Evolutionary conservation across 2,888 invertebrate species (phyloP).

Genomic region (Rhopalosiphum nymphaeae): DNA sequence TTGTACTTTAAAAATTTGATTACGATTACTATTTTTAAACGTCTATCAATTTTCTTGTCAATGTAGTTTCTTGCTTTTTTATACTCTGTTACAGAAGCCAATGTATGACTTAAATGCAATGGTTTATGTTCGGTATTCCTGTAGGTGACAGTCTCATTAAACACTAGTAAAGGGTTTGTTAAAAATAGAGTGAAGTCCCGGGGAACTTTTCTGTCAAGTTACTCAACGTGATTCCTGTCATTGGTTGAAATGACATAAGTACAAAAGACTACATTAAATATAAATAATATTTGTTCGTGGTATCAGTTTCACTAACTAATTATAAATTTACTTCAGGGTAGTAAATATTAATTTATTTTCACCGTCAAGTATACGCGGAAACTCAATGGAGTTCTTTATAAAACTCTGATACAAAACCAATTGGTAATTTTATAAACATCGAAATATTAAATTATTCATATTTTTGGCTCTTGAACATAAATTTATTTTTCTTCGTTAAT

Average conservation of each 20-base stretch:
- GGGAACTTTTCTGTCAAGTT: constrained; percentile 34
- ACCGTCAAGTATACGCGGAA: constrained; percentile 1
- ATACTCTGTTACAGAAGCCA: constrained; percentile 10
- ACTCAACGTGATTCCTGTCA: constrained; percentile 32
- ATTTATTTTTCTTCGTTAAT: neutral
- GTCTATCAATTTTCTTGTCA: constrained; percentile 32
- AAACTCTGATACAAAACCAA: neutral
- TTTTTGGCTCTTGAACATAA: neutral
- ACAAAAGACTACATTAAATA: constrained; percentile 29
- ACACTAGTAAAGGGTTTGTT: constrained; percentile 38
- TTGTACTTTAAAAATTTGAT: neutral
- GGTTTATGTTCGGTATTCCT: constrained; percentile 19
- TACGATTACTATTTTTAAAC: constrained; percentile 43
- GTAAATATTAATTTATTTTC: constrained; percentile 42
- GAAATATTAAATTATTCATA: neutral
- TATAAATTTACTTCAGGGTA: constrained; percentile 18
- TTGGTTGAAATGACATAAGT: constrained; percentile 29
- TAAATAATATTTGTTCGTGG: constrained; percentile 23
- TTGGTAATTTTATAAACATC: neutral
- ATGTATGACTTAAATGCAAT: neutral
- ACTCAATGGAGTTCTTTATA: neutral
- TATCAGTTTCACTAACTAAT: constrained; percentile 34
- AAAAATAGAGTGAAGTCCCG: constrained; percentile 56
- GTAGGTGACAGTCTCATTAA: constrained; percentile 57
- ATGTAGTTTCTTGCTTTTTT: constrained; percentile 25